These are phyloP conservation scores for Lycaon pictus DNA, from an alignment of 2,113 vertebrate genomes.

Conservation along the genomic window DNA sequence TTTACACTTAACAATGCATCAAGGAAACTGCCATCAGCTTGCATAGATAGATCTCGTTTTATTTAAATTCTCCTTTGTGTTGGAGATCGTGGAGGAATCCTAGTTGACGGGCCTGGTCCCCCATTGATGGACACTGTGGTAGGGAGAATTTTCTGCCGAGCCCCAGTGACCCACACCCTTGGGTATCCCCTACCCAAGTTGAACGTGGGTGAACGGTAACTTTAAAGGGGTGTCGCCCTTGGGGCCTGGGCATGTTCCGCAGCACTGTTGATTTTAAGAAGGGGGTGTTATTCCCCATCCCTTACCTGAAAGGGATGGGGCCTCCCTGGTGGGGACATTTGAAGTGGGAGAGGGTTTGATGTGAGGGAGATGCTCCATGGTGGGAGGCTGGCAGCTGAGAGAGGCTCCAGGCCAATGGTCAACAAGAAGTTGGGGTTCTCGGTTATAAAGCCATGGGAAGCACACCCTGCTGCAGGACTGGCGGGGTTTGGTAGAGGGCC, in stretches of 20 bases:
- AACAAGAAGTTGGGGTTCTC: neutral
- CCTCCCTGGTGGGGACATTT: neutral
- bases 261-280: neutral
- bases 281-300: neutral
- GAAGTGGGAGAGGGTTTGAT: neutral
- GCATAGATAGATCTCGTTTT: neutral
- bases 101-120: neutral
- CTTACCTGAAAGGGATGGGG: neutral
- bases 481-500: fast-evolving
- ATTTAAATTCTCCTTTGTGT: neutral
- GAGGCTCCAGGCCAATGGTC: neutral
- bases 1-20: neutral
- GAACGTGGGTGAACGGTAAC: neutral
- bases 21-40: no score
- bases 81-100: neutral
- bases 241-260: fast-evolving
- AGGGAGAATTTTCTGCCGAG: no score
- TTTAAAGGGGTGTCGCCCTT: neutral
- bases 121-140: no score
- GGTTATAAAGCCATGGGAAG: fast-evolving
- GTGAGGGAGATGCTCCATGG: fast-evolving
- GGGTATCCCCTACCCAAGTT: no score
- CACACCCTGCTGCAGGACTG: fast-evolving
- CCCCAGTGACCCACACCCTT: no score
- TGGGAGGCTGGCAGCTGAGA: neutral